Base-by-base conservation (phyloP, 2,888 invertebrate species). In the Hipparchia sbordonii region DNA sequence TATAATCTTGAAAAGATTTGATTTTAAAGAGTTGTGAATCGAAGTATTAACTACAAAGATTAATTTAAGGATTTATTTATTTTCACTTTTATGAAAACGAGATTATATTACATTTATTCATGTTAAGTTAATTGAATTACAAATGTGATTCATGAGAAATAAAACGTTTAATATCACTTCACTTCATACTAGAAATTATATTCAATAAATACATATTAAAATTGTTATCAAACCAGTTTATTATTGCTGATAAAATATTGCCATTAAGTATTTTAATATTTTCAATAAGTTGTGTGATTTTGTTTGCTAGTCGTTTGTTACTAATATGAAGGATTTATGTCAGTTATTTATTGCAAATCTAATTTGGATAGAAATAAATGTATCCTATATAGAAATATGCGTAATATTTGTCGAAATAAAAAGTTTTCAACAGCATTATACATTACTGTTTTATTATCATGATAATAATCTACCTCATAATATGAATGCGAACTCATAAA, bases 251-350 rank as follows among this genome's bases (percentile, higher is more conserved):
- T 23, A 23, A 12, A 39, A 60, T 54, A 7, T 33, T 52, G 52
- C n/a, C 33, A 52, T 62, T 39, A 39, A 39, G 39, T 39, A 39
- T 62, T 61, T 5, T 9, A 45, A n/a, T 6, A n/a, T 46, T 39
- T 4, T 45, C 9, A 10, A 23, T 52, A 61, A 61, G 52, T 39
- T 23, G 67, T 60, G 66, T 71, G 71, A 71, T 67, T 66, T 54
- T 39, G 39, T 61, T 67, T n/a, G 12, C 71, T 71, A 71, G 71
- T 71, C 71, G 46, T 54, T 67, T 63, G n/a, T 56, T 46, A 9
- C 10, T 54, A 46, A 39, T 39, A 39, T 39, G 39, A 39, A 39
- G 59, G 9, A n/a, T 39, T 51, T 12, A 13, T 23, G n/a, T 23
- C n/a, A 57, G 6, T 57, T 62, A 60, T 60, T 52, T 60, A 60